phyloP scores from a whole-genome alignment of 2,797 vertebrate genomes.

The Kryptopterus vitreolus region DNA sequence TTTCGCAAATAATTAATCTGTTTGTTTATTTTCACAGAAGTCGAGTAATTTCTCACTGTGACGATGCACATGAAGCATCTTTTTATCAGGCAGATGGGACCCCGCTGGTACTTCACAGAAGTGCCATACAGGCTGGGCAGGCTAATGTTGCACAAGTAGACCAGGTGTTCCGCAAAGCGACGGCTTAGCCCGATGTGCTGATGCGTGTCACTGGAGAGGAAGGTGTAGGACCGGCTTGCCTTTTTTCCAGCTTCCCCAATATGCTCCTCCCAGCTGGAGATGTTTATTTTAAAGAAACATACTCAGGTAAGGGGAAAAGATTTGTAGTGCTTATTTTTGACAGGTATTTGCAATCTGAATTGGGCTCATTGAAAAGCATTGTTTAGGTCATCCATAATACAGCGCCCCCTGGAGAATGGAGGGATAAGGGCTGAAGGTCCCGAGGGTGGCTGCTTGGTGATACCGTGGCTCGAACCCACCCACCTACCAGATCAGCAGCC shows the following conservation, averaged over 20 bases:
- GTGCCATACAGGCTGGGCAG: slow-evolving; percentile 49
- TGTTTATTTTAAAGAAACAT: neutral
- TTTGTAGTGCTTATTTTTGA: neutral
- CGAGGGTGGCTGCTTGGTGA: no score
- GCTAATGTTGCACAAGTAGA: slow-evolving; percentile 37
- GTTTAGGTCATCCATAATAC: no score
- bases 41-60: slow-evolving; percentile 55
- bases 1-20: slow-evolving; percentile 56
- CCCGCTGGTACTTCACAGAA: slow-evolving; percentile 50
- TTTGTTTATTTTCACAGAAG: slow-evolving; percentile 70
- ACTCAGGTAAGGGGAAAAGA: neutral
- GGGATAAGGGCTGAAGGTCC: no score
- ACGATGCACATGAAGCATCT: slow-evolving; percentile 52
- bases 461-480: no score
- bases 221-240: slow-evolving; percentile 32
- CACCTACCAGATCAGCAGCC: no score
- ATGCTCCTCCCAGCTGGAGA: slow-evolving; percentile 43
- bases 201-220: slow-evolving; percentile 35
- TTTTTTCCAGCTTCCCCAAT: slow-evolving; percentile 39
- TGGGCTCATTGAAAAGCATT: no score
- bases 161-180: slow-evolving; percentile 19
- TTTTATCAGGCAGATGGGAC: slow-evolving; percentile 70
- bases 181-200: slow-evolving; percentile 18
- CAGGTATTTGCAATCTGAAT: no score
- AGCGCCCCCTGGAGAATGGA: no score